Evolutionary conservation across 2,113 vertebrate genomes (phyloP).

Genomic region (Psephotus haematonotus): DNA sequence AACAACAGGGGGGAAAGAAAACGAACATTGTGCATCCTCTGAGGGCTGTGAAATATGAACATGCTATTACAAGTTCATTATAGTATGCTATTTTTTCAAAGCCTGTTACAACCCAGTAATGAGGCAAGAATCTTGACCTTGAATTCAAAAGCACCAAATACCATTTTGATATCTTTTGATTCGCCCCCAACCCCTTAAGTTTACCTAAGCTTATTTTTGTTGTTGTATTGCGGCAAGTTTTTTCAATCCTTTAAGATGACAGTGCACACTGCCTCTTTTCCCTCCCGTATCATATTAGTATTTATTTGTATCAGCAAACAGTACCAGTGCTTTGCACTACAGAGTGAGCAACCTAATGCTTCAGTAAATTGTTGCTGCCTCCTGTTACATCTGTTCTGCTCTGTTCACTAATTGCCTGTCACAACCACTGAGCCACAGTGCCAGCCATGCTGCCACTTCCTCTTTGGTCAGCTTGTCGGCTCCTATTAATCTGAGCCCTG

Average conservation of each 20-base stretch:
- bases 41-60: not conserved
- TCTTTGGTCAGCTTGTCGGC: slow-evolving; percentile 79
- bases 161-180: not conserved
- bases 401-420: slow-evolving; percentile 79
- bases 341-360: slow-evolving; percentile 42
- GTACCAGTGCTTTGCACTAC: slow-evolving; percentile 22
- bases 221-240: not conserved
- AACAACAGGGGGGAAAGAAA: not conserved
- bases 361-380: slow-evolving; percentile 60
- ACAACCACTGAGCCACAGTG: slow-evolving; percentile 68
- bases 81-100: not conserved
- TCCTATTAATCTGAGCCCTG: slow-evolving; percentile 73
- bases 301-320: slow-evolving; percentile 65
- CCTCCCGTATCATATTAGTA: slow-evolving; percentile 1
- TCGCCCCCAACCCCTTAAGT: not conserved
- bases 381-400: slow-evolving; percentile 70
- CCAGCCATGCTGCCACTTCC: slow-evolving; percentile 73
- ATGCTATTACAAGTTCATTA: not conserved
- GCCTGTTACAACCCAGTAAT: not conserved
- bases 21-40: not conserved
- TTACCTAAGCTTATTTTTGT: not conserved
- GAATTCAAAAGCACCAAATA: not conserved
- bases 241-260: not conserved
- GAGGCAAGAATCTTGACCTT: not conserved
- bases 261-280: not conserved